Conservation (phyloP, 2,888 invertebrate species). For the Blera fallax region DNA sequence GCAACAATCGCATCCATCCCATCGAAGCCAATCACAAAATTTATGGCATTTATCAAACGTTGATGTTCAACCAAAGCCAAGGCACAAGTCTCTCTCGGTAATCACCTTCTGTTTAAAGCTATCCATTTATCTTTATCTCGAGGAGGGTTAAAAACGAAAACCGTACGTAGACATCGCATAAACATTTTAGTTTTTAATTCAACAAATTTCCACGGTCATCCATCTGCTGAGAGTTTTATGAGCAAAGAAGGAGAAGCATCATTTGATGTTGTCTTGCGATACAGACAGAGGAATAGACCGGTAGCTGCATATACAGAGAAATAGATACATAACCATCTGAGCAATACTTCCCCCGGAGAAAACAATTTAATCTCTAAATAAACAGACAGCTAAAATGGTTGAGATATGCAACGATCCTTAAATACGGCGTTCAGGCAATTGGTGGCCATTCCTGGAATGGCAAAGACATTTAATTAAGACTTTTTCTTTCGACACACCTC, state of each 20-base stretch:
- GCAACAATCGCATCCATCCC: constrained; percentile 34
- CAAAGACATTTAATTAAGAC: constrained; percentile 65
- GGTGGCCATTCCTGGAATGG: constrained; percentile 1
- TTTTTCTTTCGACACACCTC: constrained; percentile 46
- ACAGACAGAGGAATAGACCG: constrained; percentile 20
- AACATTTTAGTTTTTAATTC: constrained; percentile 47
- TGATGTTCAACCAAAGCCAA: constrained; percentile 3
- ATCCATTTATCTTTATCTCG: constrained; percentile 33
- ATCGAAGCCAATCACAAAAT: constrained; percentile 55
- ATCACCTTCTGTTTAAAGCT: constrained; percentile 50
- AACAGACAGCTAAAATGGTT: constrained; percentile 55
- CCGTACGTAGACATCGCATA: constrained; percentile 51
- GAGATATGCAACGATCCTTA: constrained; percentile 14
- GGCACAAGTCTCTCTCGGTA: constrained; percentile 19
- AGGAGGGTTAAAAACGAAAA: constrained; percentile 12
- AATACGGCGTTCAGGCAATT: constrained; percentile 29
- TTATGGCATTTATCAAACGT: constrained; percentile 60
- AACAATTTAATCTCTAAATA: constrained; percentile 52
- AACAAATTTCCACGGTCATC: constrained; percentile 9
- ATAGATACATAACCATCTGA: too few relatives aligned
- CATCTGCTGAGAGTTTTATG: constrained; percentile 28
- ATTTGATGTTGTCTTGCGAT: constrained; percentile 33
- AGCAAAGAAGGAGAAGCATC: constrained; percentile 24
- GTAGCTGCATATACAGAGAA: neutral
- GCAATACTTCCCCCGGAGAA: constrained; percentile 45